Conservation (phyloP, 2,113 vertebrate genomes). For the Octodon degus region DNA sequence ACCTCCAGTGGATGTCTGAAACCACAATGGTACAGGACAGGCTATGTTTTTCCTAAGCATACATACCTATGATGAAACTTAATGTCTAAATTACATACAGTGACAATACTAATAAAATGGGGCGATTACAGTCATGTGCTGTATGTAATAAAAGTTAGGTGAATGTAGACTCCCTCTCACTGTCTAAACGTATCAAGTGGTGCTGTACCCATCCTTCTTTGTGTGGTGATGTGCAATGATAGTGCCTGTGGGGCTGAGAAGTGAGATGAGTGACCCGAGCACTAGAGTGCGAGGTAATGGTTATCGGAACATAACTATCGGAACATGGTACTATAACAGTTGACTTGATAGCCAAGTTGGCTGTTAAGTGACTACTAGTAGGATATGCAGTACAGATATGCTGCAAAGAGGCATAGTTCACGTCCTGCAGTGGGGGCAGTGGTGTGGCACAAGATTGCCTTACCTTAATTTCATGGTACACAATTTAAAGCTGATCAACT, state of each 20-base stretch:
- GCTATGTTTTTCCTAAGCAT: background rate
- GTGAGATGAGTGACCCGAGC: background rate
- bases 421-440: too few species aligned
- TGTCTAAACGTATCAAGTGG: background rate
- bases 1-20: background rate
- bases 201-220: background rate
- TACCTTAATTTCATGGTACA: background rate
- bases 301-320: background rate
- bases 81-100: background rate
- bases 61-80: background rate
- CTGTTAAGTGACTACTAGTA: background rate
- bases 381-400: too few species aligned
- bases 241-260: background rate
- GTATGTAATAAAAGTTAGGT: background rate
- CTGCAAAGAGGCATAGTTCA: background rate
- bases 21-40: background rate
- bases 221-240: background rate
- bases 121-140: background rate
- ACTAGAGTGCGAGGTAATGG: background rate
- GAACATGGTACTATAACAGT: background rate
- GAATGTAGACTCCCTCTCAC: background rate
- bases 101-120: background rate
- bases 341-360: background rate
- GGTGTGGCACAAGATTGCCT: background rate
- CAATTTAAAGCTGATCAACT: background rate